Evolutionary conservation across 2,888 invertebrate species (phyloP).

Genomic region (Philereme vetulata): DNA sequence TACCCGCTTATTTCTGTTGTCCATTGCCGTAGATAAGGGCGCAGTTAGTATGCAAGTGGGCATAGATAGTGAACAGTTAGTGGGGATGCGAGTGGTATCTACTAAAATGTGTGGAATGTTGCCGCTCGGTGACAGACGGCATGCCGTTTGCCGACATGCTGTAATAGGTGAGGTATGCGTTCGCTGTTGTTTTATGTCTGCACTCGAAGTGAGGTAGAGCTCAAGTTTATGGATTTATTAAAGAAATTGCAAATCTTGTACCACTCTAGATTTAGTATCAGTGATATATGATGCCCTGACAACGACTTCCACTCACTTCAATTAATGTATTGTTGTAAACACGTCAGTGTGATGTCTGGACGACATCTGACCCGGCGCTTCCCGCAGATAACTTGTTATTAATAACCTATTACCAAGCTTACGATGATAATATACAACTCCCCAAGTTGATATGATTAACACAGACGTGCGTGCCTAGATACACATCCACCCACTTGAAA

Average conservation of each 20-base stretch:
- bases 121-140: conserved; percentile 18
- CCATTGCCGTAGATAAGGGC: conserved; percentile 6
- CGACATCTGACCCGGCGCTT: conserved; percentile 5
- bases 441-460: too few species aligned
- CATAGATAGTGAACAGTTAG: background rate
- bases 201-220: too few species aligned
- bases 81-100: background rate
- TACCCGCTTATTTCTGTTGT: conserved; percentile 18
- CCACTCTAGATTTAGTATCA: background rate
- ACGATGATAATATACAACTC: too few species aligned
- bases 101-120: background rate
- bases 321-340: conserved; percentile 19
- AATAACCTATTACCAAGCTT: background rate
- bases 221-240: too few species aligned
- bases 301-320: conserved; percentile 14
- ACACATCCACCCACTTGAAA: too few species aligned
- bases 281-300: conserved; percentile 11
- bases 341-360: conserved; percentile 5
- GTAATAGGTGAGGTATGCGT: background rate
- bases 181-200: background rate
- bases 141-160: conserved; percentile 1
- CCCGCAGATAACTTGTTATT: conserved; percentile 16
- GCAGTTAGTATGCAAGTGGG: background rate
- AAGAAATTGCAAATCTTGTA: too few species aligned
- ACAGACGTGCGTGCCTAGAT: too few species aligned